Evolutionary conservation across 2,797 vertebrate species (phyloP).

Genomic region (Myiothlypis coronata): DNA sequence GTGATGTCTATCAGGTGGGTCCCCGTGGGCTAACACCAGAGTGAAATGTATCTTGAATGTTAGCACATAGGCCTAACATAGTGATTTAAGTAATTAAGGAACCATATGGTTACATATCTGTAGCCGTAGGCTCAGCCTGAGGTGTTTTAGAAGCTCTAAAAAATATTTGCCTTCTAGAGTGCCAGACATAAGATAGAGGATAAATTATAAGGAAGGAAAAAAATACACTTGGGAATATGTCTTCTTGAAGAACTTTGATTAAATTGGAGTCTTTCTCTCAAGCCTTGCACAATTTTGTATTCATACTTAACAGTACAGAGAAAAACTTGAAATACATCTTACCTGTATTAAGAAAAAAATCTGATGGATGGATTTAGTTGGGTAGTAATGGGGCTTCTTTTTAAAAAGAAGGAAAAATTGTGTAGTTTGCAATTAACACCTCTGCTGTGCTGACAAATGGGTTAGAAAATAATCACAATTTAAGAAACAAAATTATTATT

Average conservation of each 20-base stretch:
- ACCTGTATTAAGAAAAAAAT: background rate
- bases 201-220: background rate
- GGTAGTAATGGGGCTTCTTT: background rate
- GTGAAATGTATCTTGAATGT: background rate
- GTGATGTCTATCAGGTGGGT: background rate
- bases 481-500: background rate
- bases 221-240: background rate
- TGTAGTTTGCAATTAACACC: background rate
- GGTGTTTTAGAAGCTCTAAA: slow-evolving; percentile 48
- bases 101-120: slow-evolving; percentile 38
- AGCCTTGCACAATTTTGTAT: background rate
- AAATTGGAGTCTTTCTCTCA: background rate
- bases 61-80: background rate
- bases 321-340: background rate
- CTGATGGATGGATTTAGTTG: background rate
- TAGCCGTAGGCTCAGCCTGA: slow-evolving; percentile 38
- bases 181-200: background rate
- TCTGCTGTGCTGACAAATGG: background rate
- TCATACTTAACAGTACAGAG: background rate
- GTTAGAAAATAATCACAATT: background rate
- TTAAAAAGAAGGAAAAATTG: background rate
- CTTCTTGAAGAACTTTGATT: background rate
- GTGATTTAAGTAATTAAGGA: slow-evolving; percentile 38
- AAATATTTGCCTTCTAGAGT: slow-evolving; percentile 36
- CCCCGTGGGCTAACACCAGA: background rate